Conservation (phyloP, 2,797 vertebrate species). For the Anguilla pacifica region DNA sequence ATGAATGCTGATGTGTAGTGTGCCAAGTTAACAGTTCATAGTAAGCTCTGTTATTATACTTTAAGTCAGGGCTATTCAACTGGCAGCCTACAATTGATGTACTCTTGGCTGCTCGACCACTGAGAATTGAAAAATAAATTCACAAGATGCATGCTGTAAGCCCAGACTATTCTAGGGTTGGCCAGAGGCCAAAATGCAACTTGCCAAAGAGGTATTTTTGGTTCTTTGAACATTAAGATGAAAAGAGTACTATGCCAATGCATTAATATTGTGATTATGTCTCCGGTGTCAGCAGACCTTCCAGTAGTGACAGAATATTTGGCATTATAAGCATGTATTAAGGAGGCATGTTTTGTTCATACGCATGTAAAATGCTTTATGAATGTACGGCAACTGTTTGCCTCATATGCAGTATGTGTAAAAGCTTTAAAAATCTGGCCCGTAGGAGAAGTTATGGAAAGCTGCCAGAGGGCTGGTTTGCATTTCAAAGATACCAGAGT, state of each 20-base stretch:
- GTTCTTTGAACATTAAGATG: neutral
- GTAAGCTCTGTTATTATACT: too few relatives aligned
- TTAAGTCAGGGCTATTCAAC: too few relatives aligned
- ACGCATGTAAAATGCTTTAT: neutral
- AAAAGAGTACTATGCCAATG: neutral
- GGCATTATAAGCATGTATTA: neutral
- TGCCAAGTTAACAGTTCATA: too few relatives aligned
- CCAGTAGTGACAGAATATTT: neutral
- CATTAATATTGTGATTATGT: neutral
- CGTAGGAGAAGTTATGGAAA: neutral
- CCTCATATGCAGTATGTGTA: neutral
- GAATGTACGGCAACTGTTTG: neutral
- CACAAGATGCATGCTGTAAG: neutral
- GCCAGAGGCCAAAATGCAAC: neutral
- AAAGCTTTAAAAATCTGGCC: neutral
- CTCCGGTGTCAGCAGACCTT: neutral
- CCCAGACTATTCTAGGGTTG: neutral
- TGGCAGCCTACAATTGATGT: too few relatives aligned
- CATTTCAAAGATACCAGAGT: neutral
- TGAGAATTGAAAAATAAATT: too few relatives aligned
- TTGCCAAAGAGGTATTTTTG: neutral
- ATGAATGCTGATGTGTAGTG: neutral
- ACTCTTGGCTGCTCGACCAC: too few relatives aligned
- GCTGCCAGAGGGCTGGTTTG: neutral
- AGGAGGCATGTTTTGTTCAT: neutral